phyloP scores from a whole-genome alignment of 2,797 vertebrate species.

The Passerculus sandwichensis region DNA sequence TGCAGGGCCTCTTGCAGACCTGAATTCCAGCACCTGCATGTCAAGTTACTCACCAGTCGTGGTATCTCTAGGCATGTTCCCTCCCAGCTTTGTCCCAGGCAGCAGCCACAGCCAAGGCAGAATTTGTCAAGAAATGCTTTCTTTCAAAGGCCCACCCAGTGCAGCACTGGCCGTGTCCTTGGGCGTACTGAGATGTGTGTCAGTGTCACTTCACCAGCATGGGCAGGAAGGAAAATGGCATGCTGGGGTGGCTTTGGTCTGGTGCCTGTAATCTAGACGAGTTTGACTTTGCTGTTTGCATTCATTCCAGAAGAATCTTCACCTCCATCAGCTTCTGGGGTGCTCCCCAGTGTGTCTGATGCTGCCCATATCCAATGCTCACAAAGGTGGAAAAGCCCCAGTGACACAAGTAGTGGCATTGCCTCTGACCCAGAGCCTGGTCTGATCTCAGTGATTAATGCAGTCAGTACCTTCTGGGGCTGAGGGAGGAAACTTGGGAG shows the following conservation, averaged over 20 bases:
- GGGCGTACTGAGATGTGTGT: background rate
- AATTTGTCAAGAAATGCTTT: background rate
- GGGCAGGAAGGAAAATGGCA: background rate
- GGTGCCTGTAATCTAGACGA: fast-evolving
- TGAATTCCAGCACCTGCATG: background rate
- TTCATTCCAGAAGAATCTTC: background rate
- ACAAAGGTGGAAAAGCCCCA: background rate
- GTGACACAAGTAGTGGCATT: background rate
- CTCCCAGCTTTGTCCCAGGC: background rate
- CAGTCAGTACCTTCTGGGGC: background rate
- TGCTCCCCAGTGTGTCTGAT: fast-evolving
- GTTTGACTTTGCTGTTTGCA: background rate
- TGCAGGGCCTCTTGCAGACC: background rate
- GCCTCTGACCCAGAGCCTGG: background rate
- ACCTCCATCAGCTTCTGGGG: background rate
- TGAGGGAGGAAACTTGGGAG: background rate
- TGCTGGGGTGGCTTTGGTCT: background rate
- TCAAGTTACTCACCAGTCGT: fast-evolving
- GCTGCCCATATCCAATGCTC: background rate
- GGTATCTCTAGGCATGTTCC: background rate
- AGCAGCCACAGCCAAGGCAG: background rate
- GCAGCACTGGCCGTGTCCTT: background rate
- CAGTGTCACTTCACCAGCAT: background rate
- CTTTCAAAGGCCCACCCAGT: background rate
- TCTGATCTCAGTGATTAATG: background rate